phyloP scores from a whole-genome alignment of 2,113 vertebrate genomes.

The Argyrosomus japonicus region DNA sequence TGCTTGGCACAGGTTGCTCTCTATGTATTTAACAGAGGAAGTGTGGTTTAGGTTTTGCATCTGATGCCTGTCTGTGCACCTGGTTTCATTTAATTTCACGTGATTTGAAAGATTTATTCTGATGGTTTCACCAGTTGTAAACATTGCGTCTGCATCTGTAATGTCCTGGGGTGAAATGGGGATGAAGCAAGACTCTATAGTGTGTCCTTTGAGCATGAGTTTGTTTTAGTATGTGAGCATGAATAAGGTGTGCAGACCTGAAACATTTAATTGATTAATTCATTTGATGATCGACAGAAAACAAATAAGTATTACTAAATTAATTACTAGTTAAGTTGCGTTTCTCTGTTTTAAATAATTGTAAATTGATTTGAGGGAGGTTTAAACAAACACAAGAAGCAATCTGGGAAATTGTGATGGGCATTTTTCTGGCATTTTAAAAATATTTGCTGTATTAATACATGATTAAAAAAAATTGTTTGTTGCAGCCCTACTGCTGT shows the following conservation, averaged over 20 bases:
- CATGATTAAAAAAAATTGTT: neutral
- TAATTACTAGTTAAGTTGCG: neutral
- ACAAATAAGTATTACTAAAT: neutral
- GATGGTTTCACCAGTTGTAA: slow-evolving; percentile 45
- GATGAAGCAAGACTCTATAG: slow-evolving; percentile 1
- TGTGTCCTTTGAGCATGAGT: neutral
- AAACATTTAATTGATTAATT: neutral
- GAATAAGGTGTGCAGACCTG: neutral
- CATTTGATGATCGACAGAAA: neutral
- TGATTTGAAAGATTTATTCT: slow-evolving; percentile 49
- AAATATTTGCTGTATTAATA: neutral
- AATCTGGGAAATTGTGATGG: neutral
- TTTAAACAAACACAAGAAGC: neutral
- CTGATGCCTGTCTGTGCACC: slow-evolving; percentile 22
- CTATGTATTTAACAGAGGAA: neutral
- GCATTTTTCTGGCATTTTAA: neutral
- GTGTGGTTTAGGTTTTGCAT: slow-evolving; percentile 17
- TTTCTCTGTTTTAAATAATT: neutral
- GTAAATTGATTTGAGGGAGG: neutral
- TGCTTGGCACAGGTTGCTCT: neutral
- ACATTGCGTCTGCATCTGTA: slow-evolving; percentile 3
- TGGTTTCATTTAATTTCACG: slow-evolving; percentile 51
- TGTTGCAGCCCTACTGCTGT: neutral
- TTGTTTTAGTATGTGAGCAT: neutral
- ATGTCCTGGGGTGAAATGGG: neutral